Conservation (phyloP, 2,113 vertebrate genomes). For the Hydrochoerus hydrochaeris region DNA sequence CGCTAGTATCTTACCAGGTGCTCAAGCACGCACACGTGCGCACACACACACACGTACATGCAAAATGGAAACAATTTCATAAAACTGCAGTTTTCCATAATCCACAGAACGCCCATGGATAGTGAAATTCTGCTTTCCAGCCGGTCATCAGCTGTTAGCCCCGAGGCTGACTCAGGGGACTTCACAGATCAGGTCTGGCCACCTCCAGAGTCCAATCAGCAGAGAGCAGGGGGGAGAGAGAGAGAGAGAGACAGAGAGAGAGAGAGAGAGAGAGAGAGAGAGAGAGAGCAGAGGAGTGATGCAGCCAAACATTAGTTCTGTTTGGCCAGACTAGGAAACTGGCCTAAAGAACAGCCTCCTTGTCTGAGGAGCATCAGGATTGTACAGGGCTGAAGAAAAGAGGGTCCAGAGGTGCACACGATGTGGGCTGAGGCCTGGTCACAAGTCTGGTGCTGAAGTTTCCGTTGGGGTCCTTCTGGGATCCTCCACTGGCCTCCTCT, state of each 20-base stretch:
- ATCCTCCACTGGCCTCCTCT: background rate
- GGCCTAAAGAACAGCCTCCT: background rate
- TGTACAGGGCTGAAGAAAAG: background rate
- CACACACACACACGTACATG: background rate
- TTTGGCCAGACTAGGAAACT: background rate
- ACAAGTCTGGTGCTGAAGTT: background rate
- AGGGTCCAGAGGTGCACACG: too few species aligned
- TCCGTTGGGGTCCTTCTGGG: background rate
- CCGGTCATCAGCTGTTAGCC: background rate
- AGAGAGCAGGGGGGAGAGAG: background rate
- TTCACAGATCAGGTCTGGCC: background rate
- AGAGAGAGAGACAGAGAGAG: background rate
- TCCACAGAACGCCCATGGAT: fast-evolving
- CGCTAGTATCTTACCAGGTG: background rate
- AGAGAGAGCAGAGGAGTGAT: too few species aligned
- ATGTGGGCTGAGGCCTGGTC: background rate
- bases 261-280: background rate
- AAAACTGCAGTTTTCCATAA: background rate
- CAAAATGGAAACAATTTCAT: background rate
- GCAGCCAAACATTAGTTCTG: background rate
- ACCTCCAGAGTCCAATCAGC: background rate
- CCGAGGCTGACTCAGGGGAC: background rate
- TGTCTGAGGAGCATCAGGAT: background rate
- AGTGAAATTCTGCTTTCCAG: fast-evolving
- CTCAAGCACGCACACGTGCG: background rate